Percentiles rank a stretch among this genome's conserved stretches.
These are phyloP conservation scores for Palythoa heliodiscus DNA, from an alignment of 92 coral and sea anemone genomes.

Conservation along the genomic window DNA sequence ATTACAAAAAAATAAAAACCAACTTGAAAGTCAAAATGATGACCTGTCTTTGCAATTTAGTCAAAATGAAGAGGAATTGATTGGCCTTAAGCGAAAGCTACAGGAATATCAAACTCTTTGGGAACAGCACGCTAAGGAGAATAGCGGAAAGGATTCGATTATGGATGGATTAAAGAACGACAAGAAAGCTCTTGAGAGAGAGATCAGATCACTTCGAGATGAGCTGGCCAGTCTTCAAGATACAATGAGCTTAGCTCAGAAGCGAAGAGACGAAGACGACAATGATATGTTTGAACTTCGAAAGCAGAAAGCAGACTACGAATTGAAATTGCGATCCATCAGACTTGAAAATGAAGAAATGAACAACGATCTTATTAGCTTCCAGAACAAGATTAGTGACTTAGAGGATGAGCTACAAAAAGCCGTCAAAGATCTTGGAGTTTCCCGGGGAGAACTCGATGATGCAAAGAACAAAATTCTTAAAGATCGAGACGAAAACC, in stretches of 20 bases:
- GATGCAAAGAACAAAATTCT: conserved; percentile 80
- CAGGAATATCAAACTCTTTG: conserved; percentile 88
- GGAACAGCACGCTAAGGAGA: conserved; percentile 84
- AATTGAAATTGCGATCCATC: conserved; percentile 74
- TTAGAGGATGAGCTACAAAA: conserved; percentile 82
- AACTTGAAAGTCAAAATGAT: conserved; percentile 70
- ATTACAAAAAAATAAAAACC: conserved; percentile 61
- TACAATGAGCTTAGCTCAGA: conserved; percentile 72
- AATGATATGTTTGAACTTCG: conserved; percentile 81
- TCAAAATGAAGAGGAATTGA: conserved; percentile 76
- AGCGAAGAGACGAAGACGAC: conserved; percentile 86
- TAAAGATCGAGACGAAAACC: conserved; percentile 74
- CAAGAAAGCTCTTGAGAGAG: conserved; percentile 81
- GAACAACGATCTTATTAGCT: conserved; percentile 85
- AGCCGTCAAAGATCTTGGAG: conserved; percentile 79
- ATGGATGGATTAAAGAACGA: conserved; percentile 84
- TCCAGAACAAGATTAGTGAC: conserved; percentile 85
- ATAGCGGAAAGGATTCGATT: conserved; percentile 75
- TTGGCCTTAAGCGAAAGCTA: conserved; percentile 68
- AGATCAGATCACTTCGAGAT: conserved; percentile 86
- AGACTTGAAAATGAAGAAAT: conserved; percentile 89
- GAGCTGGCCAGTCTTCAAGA: conserved; percentile 82
- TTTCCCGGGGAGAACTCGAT: conserved; percentile 80
- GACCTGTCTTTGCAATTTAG: conserved; percentile 53
- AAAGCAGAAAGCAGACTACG: conserved; percentile 82